These are phyloP conservation scores for Sebastes trivittatus DNA, from an alignment of 2,797 vertebrate genomes.

Conservation along the genomic window DNA sequence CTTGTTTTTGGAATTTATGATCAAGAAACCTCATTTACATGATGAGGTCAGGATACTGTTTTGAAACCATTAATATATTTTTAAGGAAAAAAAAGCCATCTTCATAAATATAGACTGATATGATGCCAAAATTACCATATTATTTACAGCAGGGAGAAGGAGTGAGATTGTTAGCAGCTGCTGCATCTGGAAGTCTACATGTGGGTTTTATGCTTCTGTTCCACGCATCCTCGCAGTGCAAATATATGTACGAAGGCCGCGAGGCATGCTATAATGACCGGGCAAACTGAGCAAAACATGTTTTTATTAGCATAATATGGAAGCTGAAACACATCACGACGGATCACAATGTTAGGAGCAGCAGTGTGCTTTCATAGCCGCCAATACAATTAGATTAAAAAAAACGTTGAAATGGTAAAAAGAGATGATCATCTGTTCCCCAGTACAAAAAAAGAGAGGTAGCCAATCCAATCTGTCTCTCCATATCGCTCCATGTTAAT, in stretches of 20 bases:
- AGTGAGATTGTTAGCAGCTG: background rate
- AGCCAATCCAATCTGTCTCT: conserved; percentile 3
- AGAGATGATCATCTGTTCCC: background rate
- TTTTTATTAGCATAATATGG: conserved; percentile 29
- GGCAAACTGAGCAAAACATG: conserved; percentile 9
- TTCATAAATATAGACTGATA: background rate
- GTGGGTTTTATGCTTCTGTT: background rate
- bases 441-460: background rate
- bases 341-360: background rate
- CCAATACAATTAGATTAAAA: background rate
- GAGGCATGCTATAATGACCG: conserved; percentile 31
- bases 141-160: background rate
- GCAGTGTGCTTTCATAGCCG: background rate
- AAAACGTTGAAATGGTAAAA: background rate
- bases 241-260: conserved; percentile 25
- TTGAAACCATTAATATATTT: background rate
- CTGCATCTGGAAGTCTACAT: background rate
- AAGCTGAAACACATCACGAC: background rate
- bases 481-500: conserved; percentile 25
- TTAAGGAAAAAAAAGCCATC: background rate
- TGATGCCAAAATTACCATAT: background rate
- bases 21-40: too few relatives aligned
- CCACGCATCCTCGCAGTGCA: background rate
- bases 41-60: too few relatives aligned
- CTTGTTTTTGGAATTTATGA: too few relatives aligned